Conservation (phyloP, 2,888 invertebrate genomes). For the Chorisops tibialis region DNA sequence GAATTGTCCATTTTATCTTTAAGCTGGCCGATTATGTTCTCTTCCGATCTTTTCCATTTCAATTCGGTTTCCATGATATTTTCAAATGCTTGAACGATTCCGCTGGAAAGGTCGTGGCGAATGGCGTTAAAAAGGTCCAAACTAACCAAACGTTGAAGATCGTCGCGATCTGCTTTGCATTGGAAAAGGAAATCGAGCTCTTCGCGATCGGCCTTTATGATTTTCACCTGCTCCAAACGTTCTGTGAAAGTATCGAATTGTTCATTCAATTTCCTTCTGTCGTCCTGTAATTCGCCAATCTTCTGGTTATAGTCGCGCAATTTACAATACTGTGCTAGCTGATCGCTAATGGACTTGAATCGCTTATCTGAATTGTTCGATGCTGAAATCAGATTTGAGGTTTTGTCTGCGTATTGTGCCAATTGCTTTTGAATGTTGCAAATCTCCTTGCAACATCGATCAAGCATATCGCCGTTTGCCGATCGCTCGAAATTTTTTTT, state of each 20-base stretch:
- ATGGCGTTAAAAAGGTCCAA: constrained; percentile 5
- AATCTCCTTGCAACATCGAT: not conserved
- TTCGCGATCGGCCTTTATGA: constrained; percentile 12
- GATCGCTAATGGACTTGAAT: not conserved
- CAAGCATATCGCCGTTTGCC: not conserved
- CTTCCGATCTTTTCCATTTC: not conserved
- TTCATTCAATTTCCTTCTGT: not conserved
- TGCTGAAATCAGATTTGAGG: not conserved
- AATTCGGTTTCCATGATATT: not conserved
- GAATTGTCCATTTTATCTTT: constrained; percentile 5
- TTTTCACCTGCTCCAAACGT: constrained; percentile 10
- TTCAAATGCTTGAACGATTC: constrained; percentile 11
- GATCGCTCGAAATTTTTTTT: not conserved
- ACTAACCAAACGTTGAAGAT: not conserved
- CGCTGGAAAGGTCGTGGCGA: constrained; percentile 2
- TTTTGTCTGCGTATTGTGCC: constrained; percentile 2
- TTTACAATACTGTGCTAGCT: not conserved
- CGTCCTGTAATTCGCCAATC: not conserved
- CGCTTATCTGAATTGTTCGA: not conserved
- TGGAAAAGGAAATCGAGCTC: constrained; percentile 9
- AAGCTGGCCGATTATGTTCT: not conserved
- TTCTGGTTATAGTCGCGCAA: not conserved
- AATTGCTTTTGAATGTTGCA: constrained; percentile 5
- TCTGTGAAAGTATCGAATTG: constrained; percentile 13
- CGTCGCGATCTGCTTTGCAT: constrained; percentile 1